Percentiles rank a stretch among this genome's conserved stretches.
Conservation (phyloP, 1,140 invertebrate species). For the Drosophila pectinifera region DNA sequence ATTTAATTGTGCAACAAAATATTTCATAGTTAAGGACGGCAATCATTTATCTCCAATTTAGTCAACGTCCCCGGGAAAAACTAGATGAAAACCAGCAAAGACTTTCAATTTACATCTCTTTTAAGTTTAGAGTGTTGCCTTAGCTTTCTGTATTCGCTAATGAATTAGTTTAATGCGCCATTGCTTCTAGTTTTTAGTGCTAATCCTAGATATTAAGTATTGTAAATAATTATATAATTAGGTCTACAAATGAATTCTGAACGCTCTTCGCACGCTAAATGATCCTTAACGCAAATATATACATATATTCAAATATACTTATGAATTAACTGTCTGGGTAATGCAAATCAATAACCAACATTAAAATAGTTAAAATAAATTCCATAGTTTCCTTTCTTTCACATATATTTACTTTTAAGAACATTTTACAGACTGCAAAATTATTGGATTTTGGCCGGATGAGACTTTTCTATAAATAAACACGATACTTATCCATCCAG, state of each 20-base stretch:
- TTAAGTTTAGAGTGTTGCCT: slow-evolving; percentile 45
- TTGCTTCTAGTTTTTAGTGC: slow-evolving; percentile 36
- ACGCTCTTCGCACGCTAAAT: slow-evolving; percentile 57
- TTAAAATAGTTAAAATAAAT: slow-evolving; percentile 37
- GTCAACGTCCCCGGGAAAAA: slow-evolving; percentile 8
- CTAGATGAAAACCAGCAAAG: slow-evolving; percentile 33
- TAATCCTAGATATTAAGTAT: slow-evolving; percentile 22
- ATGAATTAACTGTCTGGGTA: slow-evolving; percentile 26
- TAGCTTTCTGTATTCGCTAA: slow-evolving; percentile 30
- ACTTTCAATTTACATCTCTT: slow-evolving; percentile 32
- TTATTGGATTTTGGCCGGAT: neutral
- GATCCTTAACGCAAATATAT: slow-evolving; percentile 22
- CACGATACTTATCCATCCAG: neutral
- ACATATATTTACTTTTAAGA: slow-evolving; percentile 23
- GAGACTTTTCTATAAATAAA: neutral
- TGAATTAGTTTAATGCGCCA: slow-evolving; percentile 30
- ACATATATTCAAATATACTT: slow-evolving; percentile 1
- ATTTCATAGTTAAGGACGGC: too few species aligned
- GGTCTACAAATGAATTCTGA: slow-evolving; percentile 28
- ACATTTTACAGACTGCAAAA: neutral
- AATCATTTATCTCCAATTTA: neutral
- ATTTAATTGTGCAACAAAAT: slow-evolving; percentile 31
- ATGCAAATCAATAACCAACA: slow-evolving; percentile 1
- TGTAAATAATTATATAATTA: slow-evolving; percentile 64
- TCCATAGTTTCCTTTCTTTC: slow-evolving; percentile 59